Percentiles rank a stretch among this genome's conserved stretches.
phyloP scores from a whole-genome alignment of 2,797 vertebrate genomes.

The Xiphophorus birchmanni region DNA sequence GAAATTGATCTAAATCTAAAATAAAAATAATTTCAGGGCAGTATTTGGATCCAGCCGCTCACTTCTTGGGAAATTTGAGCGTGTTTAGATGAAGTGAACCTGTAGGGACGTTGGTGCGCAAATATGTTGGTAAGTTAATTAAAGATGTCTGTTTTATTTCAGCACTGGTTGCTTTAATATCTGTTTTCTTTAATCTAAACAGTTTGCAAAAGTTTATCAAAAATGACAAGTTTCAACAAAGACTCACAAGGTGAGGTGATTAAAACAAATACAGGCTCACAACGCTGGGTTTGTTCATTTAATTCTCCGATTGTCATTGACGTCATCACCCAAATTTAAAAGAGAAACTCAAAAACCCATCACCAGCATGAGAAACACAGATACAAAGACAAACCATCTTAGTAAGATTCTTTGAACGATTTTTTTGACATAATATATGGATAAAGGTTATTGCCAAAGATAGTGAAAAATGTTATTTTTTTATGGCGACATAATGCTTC shows the following conservation, averaged over 20 bases:
- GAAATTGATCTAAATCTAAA: too few relatives aligned
- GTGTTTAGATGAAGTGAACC: too few relatives aligned
- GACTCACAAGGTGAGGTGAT: neutral
- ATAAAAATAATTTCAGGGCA: too few relatives aligned
- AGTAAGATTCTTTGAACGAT: neutral
- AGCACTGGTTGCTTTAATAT: too few relatives aligned
- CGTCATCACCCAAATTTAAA: neutral
- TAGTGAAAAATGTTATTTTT: neutral
- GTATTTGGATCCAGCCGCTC: too few relatives aligned
- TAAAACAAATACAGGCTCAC: neutral
- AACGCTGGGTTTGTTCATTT: neutral
- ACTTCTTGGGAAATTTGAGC: too few relatives aligned
- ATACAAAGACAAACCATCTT: neutral
- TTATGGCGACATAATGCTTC: too few relatives aligned
- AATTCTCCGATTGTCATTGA: neutral
- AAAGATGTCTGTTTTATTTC: too few relatives aligned
- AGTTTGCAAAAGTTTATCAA: neutral
- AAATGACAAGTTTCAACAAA: neutral
- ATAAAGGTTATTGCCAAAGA: neutral
- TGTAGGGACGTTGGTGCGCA: too few relatives aligned
- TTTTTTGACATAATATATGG: neutral
- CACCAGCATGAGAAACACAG: neutral
- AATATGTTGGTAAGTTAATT: too few relatives aligned
- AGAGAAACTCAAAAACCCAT: neutral
- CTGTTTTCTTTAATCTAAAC: too few relatives aligned